phyloP scores from a whole-genome alignment of 1,140 invertebrate genomes.

The Ceratoteleas bidentatus region DNA sequence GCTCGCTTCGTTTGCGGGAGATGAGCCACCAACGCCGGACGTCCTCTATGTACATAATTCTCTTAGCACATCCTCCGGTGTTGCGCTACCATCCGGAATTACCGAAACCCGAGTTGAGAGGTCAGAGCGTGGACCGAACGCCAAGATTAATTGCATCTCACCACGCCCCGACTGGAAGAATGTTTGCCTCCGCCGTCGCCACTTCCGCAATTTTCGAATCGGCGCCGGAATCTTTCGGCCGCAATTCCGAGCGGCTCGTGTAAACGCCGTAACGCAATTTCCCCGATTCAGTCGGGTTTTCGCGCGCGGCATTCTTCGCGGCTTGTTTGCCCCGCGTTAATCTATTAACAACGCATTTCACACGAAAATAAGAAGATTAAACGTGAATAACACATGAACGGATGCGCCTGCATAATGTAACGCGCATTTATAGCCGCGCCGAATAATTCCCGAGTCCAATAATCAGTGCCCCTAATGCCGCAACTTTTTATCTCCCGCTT shows the following conservation, averaged over 20 bases:
- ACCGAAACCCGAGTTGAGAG: conserved; percentile 74
- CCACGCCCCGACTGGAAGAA: conserved; percentile 59
- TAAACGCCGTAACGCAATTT: no score
- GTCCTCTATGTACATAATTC: conserved; percentile 69
- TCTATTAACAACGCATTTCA: background rate
- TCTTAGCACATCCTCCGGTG: conserved; percentile 68
- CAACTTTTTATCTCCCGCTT: no score
- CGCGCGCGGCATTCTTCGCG: no score
- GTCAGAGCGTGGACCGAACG: conserved; percentile 66
- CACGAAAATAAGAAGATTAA: conserved; percentile 11
- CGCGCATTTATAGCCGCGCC: no score
- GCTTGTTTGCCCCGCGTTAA: no score
- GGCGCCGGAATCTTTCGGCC: no score
- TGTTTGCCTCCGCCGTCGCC: conserved; percentile 1
- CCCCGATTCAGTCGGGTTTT: no score
- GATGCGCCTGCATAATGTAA: no score
- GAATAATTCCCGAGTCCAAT: no score
- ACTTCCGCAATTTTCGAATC: no score
- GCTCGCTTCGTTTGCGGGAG: conserved; percentile 75
- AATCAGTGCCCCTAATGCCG: no score
- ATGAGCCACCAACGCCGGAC: conserved; percentile 73
- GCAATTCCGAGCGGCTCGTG: no score
- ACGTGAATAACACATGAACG: background rate
- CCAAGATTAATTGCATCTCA: conserved; percentile 70
- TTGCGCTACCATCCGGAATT: conserved; percentile 69